These are phyloP conservation scores for Sialia sialis DNA, from an alignment of 2,113 vertebrate genomes.

Conservation along the genomic window DNA sequence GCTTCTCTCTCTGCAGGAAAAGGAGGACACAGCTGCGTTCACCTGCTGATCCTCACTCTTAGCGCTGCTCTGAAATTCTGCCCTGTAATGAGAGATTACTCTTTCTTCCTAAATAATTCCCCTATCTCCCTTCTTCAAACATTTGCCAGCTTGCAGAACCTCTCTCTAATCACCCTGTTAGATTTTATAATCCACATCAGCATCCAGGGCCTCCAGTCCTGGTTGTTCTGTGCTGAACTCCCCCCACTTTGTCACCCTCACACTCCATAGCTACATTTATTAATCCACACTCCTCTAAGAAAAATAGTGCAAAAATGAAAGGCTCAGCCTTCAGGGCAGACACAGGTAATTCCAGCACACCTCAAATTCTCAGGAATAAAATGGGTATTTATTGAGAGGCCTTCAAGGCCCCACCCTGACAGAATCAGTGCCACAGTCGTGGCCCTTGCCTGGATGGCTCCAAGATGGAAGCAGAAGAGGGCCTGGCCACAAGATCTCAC, in stretches of 20 bases:
- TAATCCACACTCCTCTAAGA: background rate
- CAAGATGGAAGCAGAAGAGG: too few relatives aligned
- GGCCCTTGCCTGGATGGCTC: too few relatives aligned
- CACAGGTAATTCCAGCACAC: background rate
- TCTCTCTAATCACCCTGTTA: background rate
- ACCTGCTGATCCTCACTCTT: background rate
- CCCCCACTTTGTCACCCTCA: background rate
- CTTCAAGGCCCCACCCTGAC: too few relatives aligned
- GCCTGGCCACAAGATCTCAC: too few relatives aligned
- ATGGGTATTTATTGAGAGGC: too few relatives aligned
- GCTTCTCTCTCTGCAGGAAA: background rate
- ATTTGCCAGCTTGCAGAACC: background rate
- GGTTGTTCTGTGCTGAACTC: background rate
- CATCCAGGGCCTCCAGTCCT: background rate
- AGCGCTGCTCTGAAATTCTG: background rate
- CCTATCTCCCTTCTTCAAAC: background rate
- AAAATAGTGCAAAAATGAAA: background rate
- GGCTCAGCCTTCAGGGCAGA: background rate
- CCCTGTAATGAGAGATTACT: background rate
- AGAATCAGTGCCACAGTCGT: too few relatives aligned
- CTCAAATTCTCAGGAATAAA: too few relatives aligned
- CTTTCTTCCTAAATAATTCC: background rate
- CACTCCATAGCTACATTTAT: background rate
- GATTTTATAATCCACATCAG: background rate
- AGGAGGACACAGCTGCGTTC: background rate